Evolutionary conservation across 2,888 invertebrate genomes (phyloP).

Genomic region (Drosophila pegasa): DNA sequence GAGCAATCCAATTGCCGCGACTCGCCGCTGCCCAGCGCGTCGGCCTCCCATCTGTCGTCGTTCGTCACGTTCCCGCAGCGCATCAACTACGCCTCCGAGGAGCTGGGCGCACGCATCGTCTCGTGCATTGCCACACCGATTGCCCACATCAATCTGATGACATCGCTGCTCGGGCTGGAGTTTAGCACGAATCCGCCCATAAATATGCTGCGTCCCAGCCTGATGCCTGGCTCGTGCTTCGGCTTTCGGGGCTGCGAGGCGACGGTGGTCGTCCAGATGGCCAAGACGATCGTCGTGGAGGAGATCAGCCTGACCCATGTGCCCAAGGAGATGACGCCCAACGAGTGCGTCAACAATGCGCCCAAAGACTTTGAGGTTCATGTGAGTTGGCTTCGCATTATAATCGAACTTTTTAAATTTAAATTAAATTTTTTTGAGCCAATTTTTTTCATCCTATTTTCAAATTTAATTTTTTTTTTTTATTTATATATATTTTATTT

Average conservation of each 20-base stretch:
- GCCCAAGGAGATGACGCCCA: constrained; percentile 67
- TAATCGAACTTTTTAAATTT: too few relatives aligned
- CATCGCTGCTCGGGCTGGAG: constrained; percentile 63
- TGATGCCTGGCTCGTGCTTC: constrained; percentile 75
- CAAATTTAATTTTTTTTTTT: too few relatives aligned
- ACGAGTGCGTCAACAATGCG: constrained; percentile 62
- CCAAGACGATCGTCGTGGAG: constrained; percentile 63
- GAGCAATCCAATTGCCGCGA: constrained; percentile 31
- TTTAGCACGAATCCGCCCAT: constrained; percentile 75
- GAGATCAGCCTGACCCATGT: constrained; percentile 67
- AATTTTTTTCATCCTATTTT: too few relatives aligned
- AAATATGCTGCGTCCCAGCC: constrained; percentile 60
- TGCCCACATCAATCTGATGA: constrained; percentile 46
- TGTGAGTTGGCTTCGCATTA: too few relatives aligned
- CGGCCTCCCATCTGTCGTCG: background rate
- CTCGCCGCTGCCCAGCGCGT: fast-evolving
- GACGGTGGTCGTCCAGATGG: constrained; percentile 62
- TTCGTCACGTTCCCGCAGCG: constrained; percentile 23
- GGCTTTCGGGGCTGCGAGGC: constrained; percentile 63
- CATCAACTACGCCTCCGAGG: constrained; percentile 75
- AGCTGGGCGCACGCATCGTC: constrained; percentile 71
- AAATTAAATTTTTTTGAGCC: too few relatives aligned
- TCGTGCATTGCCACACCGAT: constrained; percentile 64
- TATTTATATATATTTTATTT: too few relatives aligned
- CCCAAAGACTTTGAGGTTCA: constrained; percentile 75